Evolutionary conservation across 2,113 vertebrate genomes (phyloP).

Genomic region (Anoura caudifer): DNA sequence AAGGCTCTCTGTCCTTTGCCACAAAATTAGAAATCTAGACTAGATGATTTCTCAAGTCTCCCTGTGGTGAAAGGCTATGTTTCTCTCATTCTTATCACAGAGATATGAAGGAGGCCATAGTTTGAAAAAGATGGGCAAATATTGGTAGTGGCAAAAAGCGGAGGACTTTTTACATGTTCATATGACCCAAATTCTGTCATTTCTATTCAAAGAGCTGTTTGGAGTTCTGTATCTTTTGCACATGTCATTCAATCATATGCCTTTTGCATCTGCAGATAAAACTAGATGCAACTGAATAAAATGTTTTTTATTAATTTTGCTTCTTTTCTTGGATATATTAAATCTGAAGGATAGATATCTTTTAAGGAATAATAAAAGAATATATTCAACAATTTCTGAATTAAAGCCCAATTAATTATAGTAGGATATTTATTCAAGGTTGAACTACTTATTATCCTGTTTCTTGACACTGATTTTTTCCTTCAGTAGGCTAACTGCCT

Average conservation of each 20-base stretch:
- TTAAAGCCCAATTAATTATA: not conserved
- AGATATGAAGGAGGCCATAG: not conserved
- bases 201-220: not conserved
- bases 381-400: not conserved
- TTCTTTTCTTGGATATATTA: not conserved
- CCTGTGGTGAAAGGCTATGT: not conserved
- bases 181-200: not conserved
- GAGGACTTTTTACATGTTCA: not conserved
- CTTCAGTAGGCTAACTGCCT: not conserved
- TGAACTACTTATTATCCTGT: not conserved
- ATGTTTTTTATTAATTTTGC: not conserved
- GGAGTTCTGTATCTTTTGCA: not conserved
- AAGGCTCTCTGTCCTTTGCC: not conserved
- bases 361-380: conserved; percentile 9
- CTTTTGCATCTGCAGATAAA: not conserved
- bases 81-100: not conserved
- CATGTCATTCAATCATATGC: not conserved
- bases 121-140: not conserved
- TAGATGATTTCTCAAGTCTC: not conserved
- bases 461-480: not conserved
- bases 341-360: not conserved
- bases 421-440: not conserved
- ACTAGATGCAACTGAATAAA: not conserved
- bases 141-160: not conserved
- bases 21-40: not conserved